phyloP scores from a whole-genome alignment of 2,888 invertebrate genomes.

The Rhyacophila evoluta region DNA sequence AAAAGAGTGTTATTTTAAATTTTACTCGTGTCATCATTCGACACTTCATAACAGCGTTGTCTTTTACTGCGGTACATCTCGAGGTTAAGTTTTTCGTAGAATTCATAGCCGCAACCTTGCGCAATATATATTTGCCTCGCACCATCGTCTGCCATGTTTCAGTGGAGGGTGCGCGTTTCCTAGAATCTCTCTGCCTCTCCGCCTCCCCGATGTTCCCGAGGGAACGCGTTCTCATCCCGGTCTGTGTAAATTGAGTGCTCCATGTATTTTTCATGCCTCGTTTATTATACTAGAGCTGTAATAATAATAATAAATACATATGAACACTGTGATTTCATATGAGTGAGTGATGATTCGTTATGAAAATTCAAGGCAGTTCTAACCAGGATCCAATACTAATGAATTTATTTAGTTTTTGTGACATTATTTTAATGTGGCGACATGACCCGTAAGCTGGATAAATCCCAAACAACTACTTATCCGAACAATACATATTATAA shows the following conservation, averaged over 20 bases:
- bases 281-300: slow-evolving; percentile 15
- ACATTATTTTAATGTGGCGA: no score
- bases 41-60: no score
- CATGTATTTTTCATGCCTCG: slow-evolving; percentile 26
- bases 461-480: no score
- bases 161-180: background rate
- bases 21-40: no score
- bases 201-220: background rate
- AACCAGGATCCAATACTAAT: no score
- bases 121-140: slow-evolving; percentile 6
- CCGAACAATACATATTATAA: no score
- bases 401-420: no score
- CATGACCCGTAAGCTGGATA: no score
- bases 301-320: no score
- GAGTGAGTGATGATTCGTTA: slow-evolving; percentile 4
- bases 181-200: background rate
- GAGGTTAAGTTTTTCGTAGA: no score
- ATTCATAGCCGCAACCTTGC: background rate
- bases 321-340: background rate
- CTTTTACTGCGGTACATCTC: no score
- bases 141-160: background rate
- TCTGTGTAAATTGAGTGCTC: slow-evolving; percentile 11
- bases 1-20: no score
- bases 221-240: background rate
- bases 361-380: background rate